A percentile compares a stretch with the other conserved stretches of the same genome.
Conservation (phyloP, 2,113 vertebrate species). For the Potamarius usumacintae region DNA sequence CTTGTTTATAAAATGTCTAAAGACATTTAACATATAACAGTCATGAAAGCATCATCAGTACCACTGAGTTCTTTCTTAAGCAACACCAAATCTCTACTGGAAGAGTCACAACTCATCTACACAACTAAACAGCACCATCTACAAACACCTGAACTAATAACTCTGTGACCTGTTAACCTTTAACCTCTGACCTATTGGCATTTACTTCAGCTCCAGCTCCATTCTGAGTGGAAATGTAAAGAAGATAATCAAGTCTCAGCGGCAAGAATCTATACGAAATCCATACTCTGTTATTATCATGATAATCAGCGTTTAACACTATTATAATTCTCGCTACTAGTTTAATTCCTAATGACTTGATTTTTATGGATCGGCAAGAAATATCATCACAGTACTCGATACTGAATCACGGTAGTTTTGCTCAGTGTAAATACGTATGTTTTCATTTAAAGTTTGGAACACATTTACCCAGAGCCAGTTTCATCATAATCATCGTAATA, state of each 20-base stretch:
- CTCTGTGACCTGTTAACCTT: constrained; percentile 26
- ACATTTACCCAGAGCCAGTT: neutral
- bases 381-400: neutral
- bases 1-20: no score
- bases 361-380: neutral
- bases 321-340: neutral
- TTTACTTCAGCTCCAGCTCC: constrained; percentile 1
- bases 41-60: no score
- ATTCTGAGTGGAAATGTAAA: neutral
- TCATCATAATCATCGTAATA: neutral
- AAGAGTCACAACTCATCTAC: neutral
- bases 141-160: constrained; percentile 32
- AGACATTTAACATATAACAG: no score
- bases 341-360: neutral
- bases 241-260: constrained; percentile 31
- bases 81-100: neutral
- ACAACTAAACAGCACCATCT: neutral
- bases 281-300: neutral
- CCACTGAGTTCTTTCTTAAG: neutral
- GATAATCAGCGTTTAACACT: neutral
- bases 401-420: neutral
- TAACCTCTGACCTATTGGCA: constrained; percentile 33
- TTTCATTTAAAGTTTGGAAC: neutral
- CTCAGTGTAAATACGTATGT: neutral
- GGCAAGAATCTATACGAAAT: constrained; percentile 28